These are phyloP conservation scores for Platyrinchus mystaceus DNA, from an alignment of 2,797 vertebrate genomes.

Conservation along the genomic window DNA sequence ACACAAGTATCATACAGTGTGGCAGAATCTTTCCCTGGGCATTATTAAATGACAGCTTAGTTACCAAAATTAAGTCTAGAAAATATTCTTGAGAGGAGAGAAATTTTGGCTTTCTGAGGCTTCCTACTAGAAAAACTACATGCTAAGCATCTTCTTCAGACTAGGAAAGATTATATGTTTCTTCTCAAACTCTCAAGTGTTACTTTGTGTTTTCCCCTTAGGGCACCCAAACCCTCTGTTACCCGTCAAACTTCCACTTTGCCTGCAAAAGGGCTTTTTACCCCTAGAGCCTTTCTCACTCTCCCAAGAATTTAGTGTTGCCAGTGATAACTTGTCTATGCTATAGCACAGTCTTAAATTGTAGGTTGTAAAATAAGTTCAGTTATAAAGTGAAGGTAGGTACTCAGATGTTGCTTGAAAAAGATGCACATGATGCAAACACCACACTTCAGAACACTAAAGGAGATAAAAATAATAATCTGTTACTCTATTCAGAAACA, in stretches of 20 bases:
- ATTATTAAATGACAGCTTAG: neutral
- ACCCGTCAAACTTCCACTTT: neutral
- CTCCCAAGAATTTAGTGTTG: neutral
- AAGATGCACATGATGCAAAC: rapidly evolving
- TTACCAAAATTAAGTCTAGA: neutral
- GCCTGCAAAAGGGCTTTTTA: neutral
- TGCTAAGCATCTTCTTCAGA: neutral
- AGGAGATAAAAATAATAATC: neutral
- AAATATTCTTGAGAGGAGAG: neutral
- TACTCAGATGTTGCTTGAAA: neutral
- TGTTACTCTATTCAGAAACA: neutral
- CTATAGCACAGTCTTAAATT: neutral
- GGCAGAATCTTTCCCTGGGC: neutral
- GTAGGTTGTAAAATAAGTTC: neutral
- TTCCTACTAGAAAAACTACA: neutral
- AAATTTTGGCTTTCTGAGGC: neutral
- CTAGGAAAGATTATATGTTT: neutral
- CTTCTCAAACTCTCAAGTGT: neutral
- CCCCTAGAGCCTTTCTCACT: neutral
- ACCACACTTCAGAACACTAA: neutral
- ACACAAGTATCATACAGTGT: neutral
- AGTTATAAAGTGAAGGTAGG: neutral
- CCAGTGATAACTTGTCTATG: neutral
- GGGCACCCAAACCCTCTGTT: neutral
- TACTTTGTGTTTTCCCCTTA: neutral